Evolutionary conservation across 2,888 invertebrate genomes (phyloP), one percentile per base, ranked within the genome.

Genomic region (Brenthis ino): DNA sequence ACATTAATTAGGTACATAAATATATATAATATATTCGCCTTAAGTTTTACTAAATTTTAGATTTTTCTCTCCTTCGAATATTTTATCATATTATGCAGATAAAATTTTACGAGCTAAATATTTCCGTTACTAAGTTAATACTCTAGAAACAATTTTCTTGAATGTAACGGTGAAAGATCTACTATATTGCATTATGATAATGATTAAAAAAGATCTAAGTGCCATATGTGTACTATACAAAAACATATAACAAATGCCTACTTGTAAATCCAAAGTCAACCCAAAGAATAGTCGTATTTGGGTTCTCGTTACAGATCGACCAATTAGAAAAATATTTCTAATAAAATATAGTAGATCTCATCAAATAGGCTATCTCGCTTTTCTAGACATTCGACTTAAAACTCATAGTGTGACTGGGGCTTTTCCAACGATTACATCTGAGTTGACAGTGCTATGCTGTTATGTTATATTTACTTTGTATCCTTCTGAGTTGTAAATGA

Each of bases 361-460:
- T 67, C 33, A 20, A 51, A 43, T 16, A 24, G 12, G 28, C 8
- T 66, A 56, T 55, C 50, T 57, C 54, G 58, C 67, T 70, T 69
- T 43, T 67, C 48, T 61, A 67, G 48, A 68, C 58, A 54, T 58
- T 51, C 54, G 11, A 57, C 54, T 37, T 48, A 63, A 69, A 53
- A 28, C n/a, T 33, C 60, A 58, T 51, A 53, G 74, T 68, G 57
- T 73, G 73, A 74, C 43, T 74, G 73, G 60, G 65, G 75, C 74
- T 75, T 75, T 67, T 70, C 70, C 64, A 58, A 72, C 50, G 79
- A 86, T 86, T 85, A 82, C 85, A 84, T 82, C 84, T 88, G 79
- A 83, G 85, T 91, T 90, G 79, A 84, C 82, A 82, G 82, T 83
- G 82, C 85, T 88, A 84, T 79, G 84, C 85, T 85, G 82, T 81